These are phyloP conservation scores for Naja naja DNA, from an alignment of 2,113 vertebrate species.

Conservation along the genomic window DNA sequence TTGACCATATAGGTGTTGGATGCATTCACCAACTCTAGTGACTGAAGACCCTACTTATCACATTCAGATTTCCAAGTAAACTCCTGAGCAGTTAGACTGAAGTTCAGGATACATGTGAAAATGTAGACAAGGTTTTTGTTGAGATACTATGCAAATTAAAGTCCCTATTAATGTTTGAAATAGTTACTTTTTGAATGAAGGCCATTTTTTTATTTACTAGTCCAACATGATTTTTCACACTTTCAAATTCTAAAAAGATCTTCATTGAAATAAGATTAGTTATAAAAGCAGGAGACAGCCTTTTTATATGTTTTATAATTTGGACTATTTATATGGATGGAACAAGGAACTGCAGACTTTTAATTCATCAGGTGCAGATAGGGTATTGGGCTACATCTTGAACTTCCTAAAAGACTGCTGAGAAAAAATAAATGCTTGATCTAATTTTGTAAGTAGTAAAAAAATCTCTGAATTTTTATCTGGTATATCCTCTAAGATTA, in stretches of 20 bases:
- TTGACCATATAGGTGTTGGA: not conserved
- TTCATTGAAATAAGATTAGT: not conserved
- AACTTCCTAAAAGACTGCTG: not conserved
- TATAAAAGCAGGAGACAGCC: not conserved
- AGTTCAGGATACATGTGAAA: not conserved
- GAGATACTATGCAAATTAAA: not conserved
- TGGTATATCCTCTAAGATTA: not conserved
- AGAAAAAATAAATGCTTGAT: not conserved
- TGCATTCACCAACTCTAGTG: too few species aligned
- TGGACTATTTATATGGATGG: not conserved
- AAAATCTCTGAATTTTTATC: not conserved
- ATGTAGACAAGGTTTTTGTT: not conserved
- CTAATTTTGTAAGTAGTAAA: not conserved
- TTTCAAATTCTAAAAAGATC: not conserved
- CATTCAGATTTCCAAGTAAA: not conserved
- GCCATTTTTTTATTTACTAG: not conserved
- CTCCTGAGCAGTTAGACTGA: not conserved
- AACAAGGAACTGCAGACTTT: not conserved
- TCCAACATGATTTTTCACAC: not conserved
- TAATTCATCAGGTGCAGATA: not conserved
- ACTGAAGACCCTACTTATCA: not conserved
- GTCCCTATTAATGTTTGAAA: not conserved
- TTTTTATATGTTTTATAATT: not conserved
- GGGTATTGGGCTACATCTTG: not conserved
- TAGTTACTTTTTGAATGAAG: not conserved